Evolutionary conservation across 2,113 vertebrate genomes (phyloP).

Genomic region (Setophaga kirtlandii): DNA sequence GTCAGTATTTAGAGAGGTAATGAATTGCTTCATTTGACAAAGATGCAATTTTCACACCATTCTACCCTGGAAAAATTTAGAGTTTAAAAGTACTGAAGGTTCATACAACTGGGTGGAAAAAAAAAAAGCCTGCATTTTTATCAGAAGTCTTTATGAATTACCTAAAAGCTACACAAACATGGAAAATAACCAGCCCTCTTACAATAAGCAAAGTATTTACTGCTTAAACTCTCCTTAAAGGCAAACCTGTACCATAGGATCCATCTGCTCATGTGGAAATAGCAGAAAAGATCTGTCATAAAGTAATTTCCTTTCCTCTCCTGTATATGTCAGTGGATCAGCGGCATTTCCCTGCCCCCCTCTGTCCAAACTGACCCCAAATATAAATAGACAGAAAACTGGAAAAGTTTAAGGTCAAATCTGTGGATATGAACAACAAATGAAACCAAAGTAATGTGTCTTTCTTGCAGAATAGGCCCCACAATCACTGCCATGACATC

Average conservation of each 20-base stretch:
- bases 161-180: not conserved
- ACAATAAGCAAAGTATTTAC: not conserved
- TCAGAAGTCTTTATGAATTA: not conserved
- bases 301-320: slow-evolving; percentile 12
- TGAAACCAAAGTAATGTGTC: not conserved
- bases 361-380: not conserved
- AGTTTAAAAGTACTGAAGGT: not conserved
- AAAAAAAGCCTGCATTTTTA: not conserved
- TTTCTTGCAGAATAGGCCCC: not conserved
- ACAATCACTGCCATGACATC: not conserved
- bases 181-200: not conserved
- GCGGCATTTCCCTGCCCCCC: not conserved
- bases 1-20: not conserved
- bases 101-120: not conserved
- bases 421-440: not conserved
- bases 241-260: not conserved
- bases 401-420: not conserved
- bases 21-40: not conserved
- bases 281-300: slow-evolving; percentile 26
- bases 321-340: not conserved
- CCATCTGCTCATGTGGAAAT: not conserved
- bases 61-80: not conserved
- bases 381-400: not conserved
- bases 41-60: not conserved
- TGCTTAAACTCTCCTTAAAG: slow-evolving; percentile 8